phyloP scores from a whole-genome alignment of 2,888 invertebrate species.

The Drosophila percnosoma region DNA sequence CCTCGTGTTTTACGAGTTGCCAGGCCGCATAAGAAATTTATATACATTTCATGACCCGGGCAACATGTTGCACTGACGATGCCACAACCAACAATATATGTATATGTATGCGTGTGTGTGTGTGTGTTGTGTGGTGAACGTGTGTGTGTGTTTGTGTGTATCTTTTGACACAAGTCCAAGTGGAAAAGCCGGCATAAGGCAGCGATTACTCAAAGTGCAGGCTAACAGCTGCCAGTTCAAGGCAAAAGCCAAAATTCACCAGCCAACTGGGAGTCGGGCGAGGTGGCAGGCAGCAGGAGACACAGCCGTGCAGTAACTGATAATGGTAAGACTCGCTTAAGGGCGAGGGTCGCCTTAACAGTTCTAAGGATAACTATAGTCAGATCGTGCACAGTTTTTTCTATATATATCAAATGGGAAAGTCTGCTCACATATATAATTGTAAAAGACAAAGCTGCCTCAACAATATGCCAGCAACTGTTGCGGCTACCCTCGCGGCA shows the following conservation, averaged over 20 bases:
- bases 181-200: slow-evolving; percentile 67
- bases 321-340: slow-evolving; percentile 46
- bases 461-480: background rate
- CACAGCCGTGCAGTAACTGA: slow-evolving; percentile 40
- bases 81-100: slow-evolving; percentile 34
- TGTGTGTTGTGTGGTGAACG: background rate
- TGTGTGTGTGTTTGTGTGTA: slow-evolving; percentile 7
- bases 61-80: slow-evolving; percentile 76
- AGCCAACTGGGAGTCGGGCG: background rate
- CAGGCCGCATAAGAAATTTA: slow-evolving; percentile 78
- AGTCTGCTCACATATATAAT: background rate
- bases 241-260: slow-evolving; percentile 33
- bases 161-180: slow-evolving; percentile 76
- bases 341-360: slow-evolving; percentile 12
- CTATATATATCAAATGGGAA: background rate
- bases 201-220: slow-evolving; percentile 76
- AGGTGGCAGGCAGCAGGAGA: slow-evolving; percentile 14
- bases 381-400: no score
- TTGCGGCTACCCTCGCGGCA: slow-evolving; percentile 19
- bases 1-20: slow-evolving; percentile 78
- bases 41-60: slow-evolving; percentile 75
- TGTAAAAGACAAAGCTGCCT: no score
- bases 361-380: background rate
- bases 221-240: slow-evolving; percentile 64
- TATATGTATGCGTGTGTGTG: background rate